These are phyloP conservation scores for Spheniscus humboldti DNA, from an alignment of 2,797 vertebrate species.

Conservation along the genomic window DNA sequence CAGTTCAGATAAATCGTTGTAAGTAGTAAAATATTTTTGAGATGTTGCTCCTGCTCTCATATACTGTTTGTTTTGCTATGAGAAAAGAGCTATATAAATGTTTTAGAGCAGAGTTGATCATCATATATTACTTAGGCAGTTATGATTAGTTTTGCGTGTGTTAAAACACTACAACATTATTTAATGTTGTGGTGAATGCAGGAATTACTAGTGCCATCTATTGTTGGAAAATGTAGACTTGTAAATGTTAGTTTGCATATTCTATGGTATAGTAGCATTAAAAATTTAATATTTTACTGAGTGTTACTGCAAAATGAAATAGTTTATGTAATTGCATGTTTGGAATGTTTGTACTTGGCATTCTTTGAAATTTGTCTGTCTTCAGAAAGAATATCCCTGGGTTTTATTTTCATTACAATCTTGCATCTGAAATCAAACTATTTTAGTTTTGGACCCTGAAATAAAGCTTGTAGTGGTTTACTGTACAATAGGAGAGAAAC, in stretches of 20 bases:
- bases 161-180: constrained; percentile 41
- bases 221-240: constrained; percentile 37
- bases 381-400: neutral
- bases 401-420: neutral
- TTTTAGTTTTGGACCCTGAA: neutral
- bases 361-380: neutral
- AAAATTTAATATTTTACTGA: constrained; percentile 10
- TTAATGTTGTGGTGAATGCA: constrained; percentile 32
- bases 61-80: neutral
- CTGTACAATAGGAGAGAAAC: neutral
- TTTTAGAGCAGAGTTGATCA: constrained; percentile 57
- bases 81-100: constrained; percentile 3
- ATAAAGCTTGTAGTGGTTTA: neutral
- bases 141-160: constrained; percentile 51
- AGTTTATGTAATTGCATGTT: neutral
- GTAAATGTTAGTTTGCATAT: neutral
- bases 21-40: neutral
- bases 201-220: constrained; percentile 70
- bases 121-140: constrained; percentile 49
- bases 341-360: neutral
- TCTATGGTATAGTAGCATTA: neutral
- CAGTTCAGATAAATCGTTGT: neutral
- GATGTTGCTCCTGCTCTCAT: neutral
- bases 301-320: constrained; percentile 23
- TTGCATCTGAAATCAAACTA: neutral